Evolutionary conservation across 1,140 invertebrate species (phyloP).

Genomic region (Lordiphosa mommai): DNA sequence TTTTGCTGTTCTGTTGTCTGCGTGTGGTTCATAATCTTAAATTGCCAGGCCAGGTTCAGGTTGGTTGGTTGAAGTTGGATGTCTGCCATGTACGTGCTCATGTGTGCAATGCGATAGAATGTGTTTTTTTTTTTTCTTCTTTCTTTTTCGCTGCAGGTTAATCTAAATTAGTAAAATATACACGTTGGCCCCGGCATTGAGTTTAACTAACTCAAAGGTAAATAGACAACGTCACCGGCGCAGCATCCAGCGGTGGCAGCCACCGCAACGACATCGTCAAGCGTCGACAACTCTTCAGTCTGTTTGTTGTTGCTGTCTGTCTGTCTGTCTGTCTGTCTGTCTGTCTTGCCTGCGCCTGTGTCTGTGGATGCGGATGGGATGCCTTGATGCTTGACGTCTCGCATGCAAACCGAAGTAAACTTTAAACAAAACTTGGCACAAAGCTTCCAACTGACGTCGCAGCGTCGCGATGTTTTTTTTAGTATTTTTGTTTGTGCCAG

Average conservation of each 20-base stretch:
- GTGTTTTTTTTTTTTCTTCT: constrained; percentile 20
- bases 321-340: background rate
- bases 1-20: constrained; percentile 35
- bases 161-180: constrained; percentile 78
- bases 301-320: constrained; percentile 35
- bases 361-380: constrained; percentile 18
- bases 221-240: constrained; percentile 47
- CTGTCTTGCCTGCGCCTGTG: background rate
- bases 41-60: constrained; percentile 45
- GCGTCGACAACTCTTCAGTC: constrained; percentile 69
- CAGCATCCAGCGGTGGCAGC: constrained; percentile 4
- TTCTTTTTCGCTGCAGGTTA: constrained; percentile 57
- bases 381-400: constrained; percentile 32
- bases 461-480: background rate
- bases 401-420: constrained; percentile 58
- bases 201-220: constrained; percentile 69
- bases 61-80: constrained; percentile 20
- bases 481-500: constrained; percentile 16
- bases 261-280: constrained; percentile 51
- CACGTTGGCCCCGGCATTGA: constrained; percentile 37
- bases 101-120: constrained; percentile 74
- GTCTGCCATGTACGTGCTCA: constrained; percentile 61
- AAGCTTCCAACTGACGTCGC: constrained; percentile 36
- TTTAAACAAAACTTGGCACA: constrained; percentile 74
- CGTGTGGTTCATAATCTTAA: constrained; percentile 73